phyloP scores from a whole-genome alignment of 1,140 invertebrate species.

The Idris sp. region DNA sequence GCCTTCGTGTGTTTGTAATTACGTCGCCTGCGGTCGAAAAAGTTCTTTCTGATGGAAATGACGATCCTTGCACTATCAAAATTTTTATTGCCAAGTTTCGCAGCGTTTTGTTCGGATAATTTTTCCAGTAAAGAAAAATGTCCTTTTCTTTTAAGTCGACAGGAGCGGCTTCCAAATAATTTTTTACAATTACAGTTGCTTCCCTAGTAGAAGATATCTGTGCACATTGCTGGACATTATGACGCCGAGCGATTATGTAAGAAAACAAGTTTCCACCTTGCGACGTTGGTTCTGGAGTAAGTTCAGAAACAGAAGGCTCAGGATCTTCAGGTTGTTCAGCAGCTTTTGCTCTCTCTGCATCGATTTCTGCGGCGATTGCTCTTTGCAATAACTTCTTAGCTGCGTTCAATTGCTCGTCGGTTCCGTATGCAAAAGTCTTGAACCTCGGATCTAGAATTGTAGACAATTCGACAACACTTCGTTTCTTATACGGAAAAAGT shows the following conservation, averaged over 20 bases:
- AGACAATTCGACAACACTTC: no score
- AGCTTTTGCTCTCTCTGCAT: background rate
- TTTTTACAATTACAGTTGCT: constrained; percentile 11
- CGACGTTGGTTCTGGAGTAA: background rate
- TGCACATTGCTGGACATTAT: background rate
- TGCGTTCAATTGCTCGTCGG: background rate
- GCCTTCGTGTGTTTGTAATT: background rate
- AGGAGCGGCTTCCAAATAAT: constrained; percentile 9
- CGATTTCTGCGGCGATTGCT: background rate
- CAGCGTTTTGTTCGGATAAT: background rate
- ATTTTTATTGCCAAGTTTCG: constrained; percentile 11
- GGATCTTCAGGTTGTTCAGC: background rate
- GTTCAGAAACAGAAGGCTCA: no score
- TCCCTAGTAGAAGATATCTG: background rate
- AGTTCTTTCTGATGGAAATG: constrained; percentile 12
- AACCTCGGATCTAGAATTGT: background rate
- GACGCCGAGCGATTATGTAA: constrained; percentile 4
- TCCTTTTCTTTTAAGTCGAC: background rate
- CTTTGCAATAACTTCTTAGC: constrained; percentile 1
- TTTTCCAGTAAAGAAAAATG: constrained; percentile 15
- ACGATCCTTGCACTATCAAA: constrained; percentile 9
- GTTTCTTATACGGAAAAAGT: background rate
- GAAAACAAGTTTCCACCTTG: constrained; percentile 2
- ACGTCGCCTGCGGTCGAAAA: constrained; percentile 20
- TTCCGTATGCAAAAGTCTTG: background rate